Conservation (phyloP, 1,140 invertebrate genomes). For the Latrodectus geometricus region DNA sequence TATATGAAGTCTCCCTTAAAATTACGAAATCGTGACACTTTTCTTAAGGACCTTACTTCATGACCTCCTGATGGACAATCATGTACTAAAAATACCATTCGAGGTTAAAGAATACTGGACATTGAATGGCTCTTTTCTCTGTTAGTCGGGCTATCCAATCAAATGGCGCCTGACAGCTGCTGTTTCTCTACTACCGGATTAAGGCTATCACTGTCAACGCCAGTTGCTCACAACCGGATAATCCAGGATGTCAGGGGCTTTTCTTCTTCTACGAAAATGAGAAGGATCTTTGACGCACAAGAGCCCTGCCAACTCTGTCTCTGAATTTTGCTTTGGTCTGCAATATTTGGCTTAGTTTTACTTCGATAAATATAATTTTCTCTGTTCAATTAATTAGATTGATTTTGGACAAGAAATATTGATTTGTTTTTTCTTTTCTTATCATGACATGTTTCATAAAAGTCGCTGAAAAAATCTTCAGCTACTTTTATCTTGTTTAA, state of each 20-base stretch:
- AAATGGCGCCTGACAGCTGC: constrained; percentile 38
- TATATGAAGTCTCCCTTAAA: no score
- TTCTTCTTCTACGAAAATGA: constrained; percentile 14
- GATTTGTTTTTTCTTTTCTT: not conserved
- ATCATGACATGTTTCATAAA: no score
- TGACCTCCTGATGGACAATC: no score
- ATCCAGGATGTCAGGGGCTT: constrained; percentile 47
- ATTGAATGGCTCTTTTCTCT: not conserved
- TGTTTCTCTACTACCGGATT: constrained; percentile 40
- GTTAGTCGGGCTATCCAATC: constrained; percentile 40
- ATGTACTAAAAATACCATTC: no score
- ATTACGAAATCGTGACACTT: no score
- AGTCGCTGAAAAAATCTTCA: no score
- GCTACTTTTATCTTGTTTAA: no score
- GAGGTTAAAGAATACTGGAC: no score
- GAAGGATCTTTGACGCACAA: not conserved
- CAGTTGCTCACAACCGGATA: constrained; percentile 45
- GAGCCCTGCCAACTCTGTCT: not conserved
- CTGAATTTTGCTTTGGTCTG: not conserved
- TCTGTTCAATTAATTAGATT: not conserved
- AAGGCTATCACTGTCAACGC: constrained; percentile 55
- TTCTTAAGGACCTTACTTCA: no score
- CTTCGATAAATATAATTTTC: no score
- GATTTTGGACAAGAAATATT: not conserved
- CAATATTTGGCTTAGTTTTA: no score